phyloP scores from a whole-genome alignment of 2,113 vertebrate genomes.

The Pelusios castaneus region DNA sequence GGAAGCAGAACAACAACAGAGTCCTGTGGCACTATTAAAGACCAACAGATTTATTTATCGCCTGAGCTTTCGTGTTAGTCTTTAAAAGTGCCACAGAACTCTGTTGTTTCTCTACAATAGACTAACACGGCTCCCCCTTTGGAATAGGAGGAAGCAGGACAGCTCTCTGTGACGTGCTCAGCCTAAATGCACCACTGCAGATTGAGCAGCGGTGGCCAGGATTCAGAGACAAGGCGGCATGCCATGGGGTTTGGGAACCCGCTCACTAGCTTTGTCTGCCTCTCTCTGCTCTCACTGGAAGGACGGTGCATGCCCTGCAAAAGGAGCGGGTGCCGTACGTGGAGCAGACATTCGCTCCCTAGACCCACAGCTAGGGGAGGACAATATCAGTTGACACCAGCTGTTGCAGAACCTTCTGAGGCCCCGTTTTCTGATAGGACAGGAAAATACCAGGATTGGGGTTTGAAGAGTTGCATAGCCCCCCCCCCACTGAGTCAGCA shows the following conservation, averaged over 20 bases:
- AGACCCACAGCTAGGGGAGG: not conserved
- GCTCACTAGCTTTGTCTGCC: too few species aligned
- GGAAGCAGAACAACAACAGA: too few species aligned
- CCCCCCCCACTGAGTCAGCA: not conserved
- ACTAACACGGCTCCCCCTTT: too few species aligned
- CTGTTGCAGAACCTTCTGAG: too few species aligned
- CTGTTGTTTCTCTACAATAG: too few species aligned
- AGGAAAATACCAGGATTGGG: not conserved
- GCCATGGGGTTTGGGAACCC: not conserved
- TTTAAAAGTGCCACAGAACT: too few species aligned
- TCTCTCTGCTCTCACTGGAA: not conserved
- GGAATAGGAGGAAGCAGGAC: not conserved
- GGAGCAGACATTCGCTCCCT: not conserved
- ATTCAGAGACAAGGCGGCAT: not conserved
- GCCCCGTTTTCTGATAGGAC: not conserved
- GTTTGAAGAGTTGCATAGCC: not conserved
- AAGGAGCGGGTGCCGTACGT: not conserved
- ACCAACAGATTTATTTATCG: too few species aligned
- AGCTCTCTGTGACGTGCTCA: not conserved
- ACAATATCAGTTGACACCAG: not conserved
- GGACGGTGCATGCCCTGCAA: not conserved
- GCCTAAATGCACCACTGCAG: not conserved
- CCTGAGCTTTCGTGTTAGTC: too few species aligned
- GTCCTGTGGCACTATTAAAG: too few species aligned
- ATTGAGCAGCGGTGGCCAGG: not conserved